phyloP scores from a whole-genome alignment of 1,140 invertebrate species.

The Phocides pigmalion region DNA sequence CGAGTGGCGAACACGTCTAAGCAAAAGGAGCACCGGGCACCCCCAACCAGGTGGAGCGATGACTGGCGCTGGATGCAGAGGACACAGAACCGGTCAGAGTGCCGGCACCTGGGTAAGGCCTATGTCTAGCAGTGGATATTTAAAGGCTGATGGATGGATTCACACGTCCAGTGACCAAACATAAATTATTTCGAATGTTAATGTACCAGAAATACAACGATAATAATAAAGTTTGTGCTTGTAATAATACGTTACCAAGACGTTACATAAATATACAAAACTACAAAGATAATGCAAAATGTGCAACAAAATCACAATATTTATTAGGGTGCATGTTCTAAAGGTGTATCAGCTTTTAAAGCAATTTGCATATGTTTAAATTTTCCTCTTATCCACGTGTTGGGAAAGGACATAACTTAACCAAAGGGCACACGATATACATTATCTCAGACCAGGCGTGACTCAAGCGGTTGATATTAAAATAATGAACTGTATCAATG shows the following conservation, averaged over 20 bases:
- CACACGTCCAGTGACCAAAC: no score
- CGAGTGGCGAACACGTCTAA: no score
- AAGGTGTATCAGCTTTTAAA: conserved; percentile 16
- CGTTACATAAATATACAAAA: neutral
- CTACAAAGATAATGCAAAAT: neutral
- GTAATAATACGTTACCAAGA: neutral
- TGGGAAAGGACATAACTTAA: conserved; percentile 12
- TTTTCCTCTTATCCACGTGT: conserved; percentile 18
- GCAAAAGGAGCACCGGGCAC: no score
- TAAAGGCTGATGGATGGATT: no score
- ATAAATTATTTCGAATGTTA: no score
- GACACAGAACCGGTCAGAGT: no score
- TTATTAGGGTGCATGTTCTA: conserved; percentile 24
- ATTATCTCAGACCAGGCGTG: neutral
- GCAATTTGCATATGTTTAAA: conserved; percentile 17
- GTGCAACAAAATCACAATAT: conserved; percentile 2
- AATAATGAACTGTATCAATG: neutral
- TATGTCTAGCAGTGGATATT: no score
- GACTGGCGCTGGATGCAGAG: no score
- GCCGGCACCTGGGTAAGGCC: no score
- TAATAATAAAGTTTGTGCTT: neutral
- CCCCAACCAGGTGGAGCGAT: no score
- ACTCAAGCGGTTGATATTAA: neutral
- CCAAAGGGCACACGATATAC: conserved; percentile 9
- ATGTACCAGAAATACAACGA: neutral